Base-by-base conservation (phyloP, 2,113 vertebrate species). In the Coptodon bakossiorum region DNA sequence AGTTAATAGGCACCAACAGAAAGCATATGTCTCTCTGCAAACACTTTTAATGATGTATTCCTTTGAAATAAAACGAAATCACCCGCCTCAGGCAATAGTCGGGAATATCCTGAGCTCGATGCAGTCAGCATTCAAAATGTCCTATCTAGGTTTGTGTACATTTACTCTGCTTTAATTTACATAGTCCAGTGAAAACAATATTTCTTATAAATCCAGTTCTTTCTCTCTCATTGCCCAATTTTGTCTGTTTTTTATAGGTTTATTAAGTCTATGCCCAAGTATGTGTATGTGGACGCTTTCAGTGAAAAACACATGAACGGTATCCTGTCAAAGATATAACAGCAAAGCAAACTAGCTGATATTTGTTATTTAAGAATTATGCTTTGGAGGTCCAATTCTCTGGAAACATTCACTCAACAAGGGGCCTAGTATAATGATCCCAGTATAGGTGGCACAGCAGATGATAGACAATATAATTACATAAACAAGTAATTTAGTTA, bases 31-130 rank as follows among this genome's bases (percentile, higher is more conserved):
- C 79, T 86, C 82, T 87, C 76, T 59, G 81, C 79, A 92, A 91
- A 90, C 89, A 88, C 86, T 92, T 93, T 93, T 93, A 95, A 94
- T 92, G 87, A 94, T 90, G 86, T 71, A 89, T 90, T 86, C 85
- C 88, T 93, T 95, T 93, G 84, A 94, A 94, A 94, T 91, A 92
- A 90, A 94, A 94, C 91, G 38, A 88, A 94, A 92, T 88, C 83
- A 48, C 50, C 45, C 54, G 91, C 94, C 87, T 82, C 71, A 76
- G 90, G 93, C 93, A 56, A 29, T 40, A 83, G 76, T 88, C 84
- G 61, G 85, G 88, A 91, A 73, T 81, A 85, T 84, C 83, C 76
- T 45, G 79, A 71, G 76, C 56, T 14, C 4, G 79, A 90, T 84
- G 87, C 90, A 90, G 85, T 80, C 84, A 76, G 89, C 87, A 90